Base-by-base conservation (phyloP, 2,113 vertebrate species). In the Gobiocypris rarus region DNA sequence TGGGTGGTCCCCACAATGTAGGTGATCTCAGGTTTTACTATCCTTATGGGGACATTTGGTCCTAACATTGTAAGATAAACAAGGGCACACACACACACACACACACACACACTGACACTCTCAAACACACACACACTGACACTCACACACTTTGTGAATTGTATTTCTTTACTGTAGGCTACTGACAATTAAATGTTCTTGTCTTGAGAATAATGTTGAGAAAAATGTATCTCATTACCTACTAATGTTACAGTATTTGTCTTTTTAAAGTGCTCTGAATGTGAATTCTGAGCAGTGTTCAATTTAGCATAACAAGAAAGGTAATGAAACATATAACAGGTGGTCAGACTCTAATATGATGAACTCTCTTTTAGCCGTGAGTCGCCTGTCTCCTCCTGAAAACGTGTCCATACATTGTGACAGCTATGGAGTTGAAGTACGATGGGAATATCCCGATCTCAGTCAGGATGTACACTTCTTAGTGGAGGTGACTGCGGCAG, bases 381-480 rank as follows among this genome's bases (percentile, higher is more conserved):
- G 31, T 34, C 52, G 80, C 34, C 43, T 71, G 4, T 14, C 61
- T 76, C 74, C 73, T 63, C 54, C 10, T 9, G 26, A 3, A 1
- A 34, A 50, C 2, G 71, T 88, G 41, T 58, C 43, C 3, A 17
- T 88, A 17, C 52, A 8, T 0, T 88, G 87, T 15, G 73, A 86
- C 78, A 86, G 15, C 61, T 86, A 84, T 74, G 73, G 82, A 15
- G 87, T 78, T 1, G 45, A 73, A 56, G 70, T 74, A 41, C 71
- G 22, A 43, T 88, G 87, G 87, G 8, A 41, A 10, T 41, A 78
- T 38, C 17, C 52, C 0, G 26, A 41, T 45, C 43, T 41, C 52
- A 48, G 28, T 0, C 6, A 14, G 4, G 11, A 76, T 1, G 82
- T 83, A 0, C 5, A 28, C 1, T 86, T 88, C 45, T 10, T 8